phyloP scores from a whole-genome alignment of 2,797 vertebrate genomes.

The Epinephelus awoara region DNA sequence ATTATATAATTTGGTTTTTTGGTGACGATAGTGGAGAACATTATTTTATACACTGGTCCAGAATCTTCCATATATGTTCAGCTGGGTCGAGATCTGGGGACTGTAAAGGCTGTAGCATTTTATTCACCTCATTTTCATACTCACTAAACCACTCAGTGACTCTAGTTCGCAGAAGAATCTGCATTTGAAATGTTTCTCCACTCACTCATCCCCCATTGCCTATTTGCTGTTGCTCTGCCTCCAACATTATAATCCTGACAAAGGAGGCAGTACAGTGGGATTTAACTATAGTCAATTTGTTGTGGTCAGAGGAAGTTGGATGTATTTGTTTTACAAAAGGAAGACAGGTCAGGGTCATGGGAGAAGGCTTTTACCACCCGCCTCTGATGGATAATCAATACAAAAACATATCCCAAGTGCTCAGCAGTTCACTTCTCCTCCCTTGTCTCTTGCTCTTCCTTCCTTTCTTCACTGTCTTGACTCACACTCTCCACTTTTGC shows the following conservation, averaged over 20 bases:
- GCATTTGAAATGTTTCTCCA: too few species aligned
- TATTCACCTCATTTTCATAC: too few species aligned
- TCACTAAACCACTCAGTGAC: too few species aligned
- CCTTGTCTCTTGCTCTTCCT: conserved; percentile 1
- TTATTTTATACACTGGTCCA: too few species aligned
- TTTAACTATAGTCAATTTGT: conserved; percentile 50
- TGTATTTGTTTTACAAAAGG: conserved; percentile 66
- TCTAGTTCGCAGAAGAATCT: too few species aligned
- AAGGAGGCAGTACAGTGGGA: conserved; percentile 8
- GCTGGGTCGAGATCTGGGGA: too few species aligned
- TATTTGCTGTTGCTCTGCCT: background rate
- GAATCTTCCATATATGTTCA: too few species aligned
- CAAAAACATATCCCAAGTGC: conserved; percentile 55
- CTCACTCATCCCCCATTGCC: too few species aligned
- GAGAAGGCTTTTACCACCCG: conserved; percentile 62
- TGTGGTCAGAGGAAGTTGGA: conserved; percentile 39
- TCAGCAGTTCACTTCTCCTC: conserved; percentile 29
- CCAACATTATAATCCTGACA: conserved; percentile 5
- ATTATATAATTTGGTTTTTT: too few species aligned
- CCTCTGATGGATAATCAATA: conserved; percentile 70
- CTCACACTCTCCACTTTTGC: conserved; percentile 10
- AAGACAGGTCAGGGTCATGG: conserved; percentile 63
- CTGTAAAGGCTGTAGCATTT: too few species aligned
- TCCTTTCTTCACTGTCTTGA: conserved; percentile 3
- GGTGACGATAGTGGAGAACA: too few species aligned